phyloP scores from a whole-genome alignment of 1,140 invertebrate species.

The Hirudo medicinalis region DNA sequence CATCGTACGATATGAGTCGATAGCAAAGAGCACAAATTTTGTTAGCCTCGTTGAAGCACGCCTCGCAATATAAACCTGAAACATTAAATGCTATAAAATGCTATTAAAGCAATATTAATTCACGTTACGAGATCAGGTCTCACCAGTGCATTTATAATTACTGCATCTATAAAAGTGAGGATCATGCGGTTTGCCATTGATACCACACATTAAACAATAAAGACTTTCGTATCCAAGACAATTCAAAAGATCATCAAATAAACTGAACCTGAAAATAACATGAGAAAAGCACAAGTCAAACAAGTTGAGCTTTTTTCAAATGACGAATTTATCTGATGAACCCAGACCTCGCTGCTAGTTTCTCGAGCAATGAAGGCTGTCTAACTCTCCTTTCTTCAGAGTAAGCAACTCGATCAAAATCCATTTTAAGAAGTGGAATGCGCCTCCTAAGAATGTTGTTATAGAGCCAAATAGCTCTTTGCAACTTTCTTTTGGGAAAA shows the following conservation, averaged over 20 bases:
- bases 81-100: too few relatives aligned
- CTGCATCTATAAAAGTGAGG: slow-evolving; percentile 2
- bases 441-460: slow-evolving; percentile 4
- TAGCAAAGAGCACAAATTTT: slow-evolving; percentile 11
- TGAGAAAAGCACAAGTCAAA: not conserved
- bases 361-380: not conserved
- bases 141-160: not conserved
- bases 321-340: not conserved
- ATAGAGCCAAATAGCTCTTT: slow-evolving; percentile 2
- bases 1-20: slow-evolving; percentile 2
- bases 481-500: not conserved
- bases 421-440: not conserved
- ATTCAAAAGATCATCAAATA: not conserved
- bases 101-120: too few relatives aligned
- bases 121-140: not conserved
- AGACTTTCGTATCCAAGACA: slow-evolving; percentile 5
- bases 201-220: slow-evolving; percentile 8
- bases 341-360: not conserved
- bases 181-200: slow-evolving; percentile 3
- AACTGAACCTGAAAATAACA: not conserved
- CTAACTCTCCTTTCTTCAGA: not conserved
- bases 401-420: slow-evolving; percentile 4
- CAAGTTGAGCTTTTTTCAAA: not conserved
- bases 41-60: not conserved
- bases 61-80: slow-evolving; percentile 5